Evolutionary conservation across 2,113 vertebrate species (phyloP).

Genomic region (Cyphomyrus discorhynchus): DNA sequence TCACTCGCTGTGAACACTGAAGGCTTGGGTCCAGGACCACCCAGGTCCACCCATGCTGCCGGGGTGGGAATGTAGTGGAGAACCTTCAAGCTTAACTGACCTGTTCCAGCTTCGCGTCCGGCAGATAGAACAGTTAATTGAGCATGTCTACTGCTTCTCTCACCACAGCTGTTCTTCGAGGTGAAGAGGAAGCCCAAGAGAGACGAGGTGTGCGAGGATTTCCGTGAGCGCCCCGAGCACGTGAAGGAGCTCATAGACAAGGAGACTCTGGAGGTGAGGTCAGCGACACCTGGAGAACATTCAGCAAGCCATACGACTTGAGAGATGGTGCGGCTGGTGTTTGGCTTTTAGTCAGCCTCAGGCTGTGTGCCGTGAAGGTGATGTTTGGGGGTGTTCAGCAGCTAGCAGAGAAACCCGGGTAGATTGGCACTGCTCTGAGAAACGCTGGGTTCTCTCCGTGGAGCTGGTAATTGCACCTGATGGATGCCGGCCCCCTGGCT

Average conservation of each 20-base stretch:
- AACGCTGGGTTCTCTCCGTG: neutral
- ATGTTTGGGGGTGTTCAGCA: neutral
- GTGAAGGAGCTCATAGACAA: slow-evolving; percentile 55
- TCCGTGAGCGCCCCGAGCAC: slow-evolving; percentile 45
- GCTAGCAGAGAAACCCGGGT: neutral
- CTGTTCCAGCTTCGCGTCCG: neutral
- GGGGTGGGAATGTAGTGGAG: neutral
- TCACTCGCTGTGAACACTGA: neutral
- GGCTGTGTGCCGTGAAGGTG: neutral
- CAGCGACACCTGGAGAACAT: neutral
- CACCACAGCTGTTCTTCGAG: slow-evolving; percentile 39
- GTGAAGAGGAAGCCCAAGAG: slow-evolving; percentile 36
- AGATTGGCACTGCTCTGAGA: neutral
- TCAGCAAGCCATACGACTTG: neutral
- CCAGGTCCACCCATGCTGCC: neutral
- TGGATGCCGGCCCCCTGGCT: neutral
- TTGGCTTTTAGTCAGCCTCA: neutral
- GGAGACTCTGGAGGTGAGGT: slow-evolving; percentile 52
- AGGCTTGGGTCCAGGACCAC: neutral
- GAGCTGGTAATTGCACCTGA: neutral
- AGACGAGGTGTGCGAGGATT: slow-evolving; percentile 27
- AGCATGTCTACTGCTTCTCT: neutral
- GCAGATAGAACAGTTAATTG: neutral
- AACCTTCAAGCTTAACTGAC: neutral
- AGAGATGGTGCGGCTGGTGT: neutral